Evolutionary conservation across 1,140 invertebrate species (phyloP), one percentile per base, ranked within the genome.

Genomic region (Apis laboriosa): DNA sequence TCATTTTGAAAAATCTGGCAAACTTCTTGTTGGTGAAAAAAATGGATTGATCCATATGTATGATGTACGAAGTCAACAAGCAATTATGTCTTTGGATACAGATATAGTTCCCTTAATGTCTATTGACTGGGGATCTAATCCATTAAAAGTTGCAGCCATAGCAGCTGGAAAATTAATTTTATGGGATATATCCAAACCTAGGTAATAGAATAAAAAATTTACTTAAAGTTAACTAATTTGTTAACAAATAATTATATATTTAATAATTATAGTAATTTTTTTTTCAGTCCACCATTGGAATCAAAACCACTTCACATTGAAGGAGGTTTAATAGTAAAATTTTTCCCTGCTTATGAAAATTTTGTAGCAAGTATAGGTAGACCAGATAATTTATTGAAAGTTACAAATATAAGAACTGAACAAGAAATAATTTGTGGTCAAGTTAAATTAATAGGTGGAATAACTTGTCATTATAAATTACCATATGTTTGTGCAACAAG

Each of bases 21-120:
- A 97, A 92, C 93, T 97, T 24, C 91, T 97, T 64, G 96, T 97
- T 12, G 97, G 96, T 34, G 96, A 97, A 90, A 97, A 97, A 88
- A 95, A 95, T 88, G 97, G 97, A 67, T 90, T 96, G 0, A 96
- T 97, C 79, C 95, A 96, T 71, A 95, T 97, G 91, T 97, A 97
- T 86, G 97, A 97, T 92, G 94, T 97, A 17, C 94, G 95, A 86
- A 95, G 95, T 78, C 95, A 96, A 84, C 95, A 96, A 86, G 96
- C 96, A 17, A 95, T 97, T 66, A 94, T 97, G 90, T 97, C 97
- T 0, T 92, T 97, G 12, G 96, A 97, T 89, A 95, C 96, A 70
- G 95, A 95, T 17, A 95, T 95, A 80, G 92, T 95, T 64, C 95
- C 97, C 8, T 90, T 97, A 7, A 95, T 95, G 89, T 94, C 95